Conservation (phyloP, 2,888 invertebrate genomes). For the Amphimallon solstitiale region DNA sequence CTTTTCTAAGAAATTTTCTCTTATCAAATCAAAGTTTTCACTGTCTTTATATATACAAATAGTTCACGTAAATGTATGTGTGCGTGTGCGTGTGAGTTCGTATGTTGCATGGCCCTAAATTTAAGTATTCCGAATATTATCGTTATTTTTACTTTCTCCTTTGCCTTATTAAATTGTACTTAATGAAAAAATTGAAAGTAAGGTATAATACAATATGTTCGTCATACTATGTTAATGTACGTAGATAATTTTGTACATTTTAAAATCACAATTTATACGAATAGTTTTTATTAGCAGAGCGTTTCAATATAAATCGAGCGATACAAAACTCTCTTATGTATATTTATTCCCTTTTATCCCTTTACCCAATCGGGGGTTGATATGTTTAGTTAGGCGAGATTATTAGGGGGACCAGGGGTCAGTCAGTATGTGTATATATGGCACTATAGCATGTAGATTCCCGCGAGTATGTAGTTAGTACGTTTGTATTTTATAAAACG, state of each 20-base stretch:
- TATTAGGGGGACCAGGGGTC: slow-evolving; percentile 8
- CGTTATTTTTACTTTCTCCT: slow-evolving; percentile 30
- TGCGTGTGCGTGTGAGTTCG: not conserved
- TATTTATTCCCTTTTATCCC: not conserved
- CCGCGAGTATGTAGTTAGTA: not conserved
- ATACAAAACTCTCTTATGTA: not conserved
- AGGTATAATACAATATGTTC: not conserved
- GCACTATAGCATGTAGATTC: not conserved
- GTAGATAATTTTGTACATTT: not conserved
- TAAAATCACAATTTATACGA: not conserved
- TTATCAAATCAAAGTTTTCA: slow-evolving; percentile 37
- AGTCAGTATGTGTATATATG: not conserved
- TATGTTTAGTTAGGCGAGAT: not conserved
- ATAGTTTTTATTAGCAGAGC: not conserved
- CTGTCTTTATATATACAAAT: not conserved
- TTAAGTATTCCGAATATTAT: not conserved
- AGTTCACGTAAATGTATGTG: not conserved
- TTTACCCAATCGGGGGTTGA: slow-evolving; percentile 1
- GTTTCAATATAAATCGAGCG: not conserved
- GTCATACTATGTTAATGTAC: too few relatives aligned
- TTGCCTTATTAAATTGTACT: slow-evolving; percentile 16
- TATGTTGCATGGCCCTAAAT: slow-evolving; percentile 5
- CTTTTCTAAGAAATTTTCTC: slow-evolving; percentile 40
- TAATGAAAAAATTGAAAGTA: slow-evolving; percentile 29
- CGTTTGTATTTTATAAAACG: not conserved